Percentiles rank a stretch among this genome's conserved stretches.
Conservation (phyloP, 2,113 vertebrate genomes). For the Turdus rufiventris region DNA sequence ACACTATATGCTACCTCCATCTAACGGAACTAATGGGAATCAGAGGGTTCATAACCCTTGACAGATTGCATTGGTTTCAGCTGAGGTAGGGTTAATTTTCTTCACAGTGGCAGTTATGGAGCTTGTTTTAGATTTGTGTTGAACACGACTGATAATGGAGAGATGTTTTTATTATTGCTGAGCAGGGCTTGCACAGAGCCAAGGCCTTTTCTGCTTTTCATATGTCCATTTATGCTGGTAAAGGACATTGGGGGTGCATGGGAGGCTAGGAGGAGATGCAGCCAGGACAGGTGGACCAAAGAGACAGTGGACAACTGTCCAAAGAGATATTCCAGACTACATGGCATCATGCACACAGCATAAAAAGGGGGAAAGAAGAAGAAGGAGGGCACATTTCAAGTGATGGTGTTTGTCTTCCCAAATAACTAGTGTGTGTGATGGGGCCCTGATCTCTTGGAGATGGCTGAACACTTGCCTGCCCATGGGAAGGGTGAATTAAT, state of each 20-base stretch:
- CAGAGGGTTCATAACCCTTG: not conserved
- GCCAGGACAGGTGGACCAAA: not conserved
- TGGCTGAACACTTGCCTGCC: not conserved
- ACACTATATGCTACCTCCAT: not conserved
- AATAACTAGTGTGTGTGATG: not conserved
- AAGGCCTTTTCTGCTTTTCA: not conserved
- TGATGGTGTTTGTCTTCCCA: not conserved
- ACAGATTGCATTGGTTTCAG: not conserved
- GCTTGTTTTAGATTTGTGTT: not conserved
- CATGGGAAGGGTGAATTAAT: not conserved
- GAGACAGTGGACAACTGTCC: too few relatives aligned
- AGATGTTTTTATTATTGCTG: not conserved
- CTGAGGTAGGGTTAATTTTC: not conserved
- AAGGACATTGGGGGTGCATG: not conserved
- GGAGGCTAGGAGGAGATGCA: not conserved
- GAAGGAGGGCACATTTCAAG: not conserved
- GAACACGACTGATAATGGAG: not conserved
- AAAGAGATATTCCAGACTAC: not conserved
- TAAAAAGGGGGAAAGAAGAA: not conserved
- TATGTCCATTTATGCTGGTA: rapidly evolving
- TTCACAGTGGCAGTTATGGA: not conserved
- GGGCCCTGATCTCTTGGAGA: not conserved
- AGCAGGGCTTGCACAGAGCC: not conserved
- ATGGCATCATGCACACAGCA: not conserved
- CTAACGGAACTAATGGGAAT: not conserved